Percentiles rank a stretch among this genome's conserved stretches.
These are phyloP conservation scores for Penaeus monodon DNA, from an alignment of 2,888 invertebrate species.

Conservation along the genomic window DNA sequence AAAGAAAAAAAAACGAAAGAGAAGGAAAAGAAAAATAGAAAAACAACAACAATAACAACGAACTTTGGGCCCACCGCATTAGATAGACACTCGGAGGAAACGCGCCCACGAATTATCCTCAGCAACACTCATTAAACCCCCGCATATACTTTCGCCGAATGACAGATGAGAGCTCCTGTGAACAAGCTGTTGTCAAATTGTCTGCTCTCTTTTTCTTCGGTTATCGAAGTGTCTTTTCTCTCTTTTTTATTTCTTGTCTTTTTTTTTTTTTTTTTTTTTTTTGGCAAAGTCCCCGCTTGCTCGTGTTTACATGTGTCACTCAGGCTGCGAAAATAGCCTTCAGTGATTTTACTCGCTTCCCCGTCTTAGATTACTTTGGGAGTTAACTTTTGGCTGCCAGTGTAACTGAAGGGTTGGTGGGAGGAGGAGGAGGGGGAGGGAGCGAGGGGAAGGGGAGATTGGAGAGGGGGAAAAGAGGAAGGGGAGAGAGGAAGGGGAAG, in stretches of 20 bases:
- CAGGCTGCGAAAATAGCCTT: not conserved
- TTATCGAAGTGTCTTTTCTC: not conserved
- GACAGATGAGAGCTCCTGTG: too few relatives aligned
- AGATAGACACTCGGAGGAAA: too few relatives aligned
- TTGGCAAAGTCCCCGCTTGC: too few relatives aligned
- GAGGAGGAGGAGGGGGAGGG: not conserved
- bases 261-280: not conserved
- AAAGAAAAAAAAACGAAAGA: too few relatives aligned
- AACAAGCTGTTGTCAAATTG: not conserved
- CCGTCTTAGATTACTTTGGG: not conserved
- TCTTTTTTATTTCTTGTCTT: not conserved
- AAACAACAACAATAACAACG: too few relatives aligned
- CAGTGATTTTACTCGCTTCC: not conserved
- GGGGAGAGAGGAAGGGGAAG: slow-evolving; percentile 11
- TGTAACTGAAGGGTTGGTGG: not conserved
- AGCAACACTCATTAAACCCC: not conserved
- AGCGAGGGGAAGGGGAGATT: not conserved
- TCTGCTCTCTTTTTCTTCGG: not conserved
- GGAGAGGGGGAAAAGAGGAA: not conserved
- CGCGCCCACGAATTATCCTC: too few relatives aligned
- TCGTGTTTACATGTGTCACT: not conserved
- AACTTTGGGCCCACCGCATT: too few relatives aligned
- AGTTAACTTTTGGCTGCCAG: slow-evolving; percentile 6
- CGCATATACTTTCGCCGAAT: not conserved
- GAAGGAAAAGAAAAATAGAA: too few relatives aligned